Evolutionary conservation across 2,113 vertebrate species (phyloP), one percentile per base, ranked within the genome.

Genomic region (Platysternon megacephalum): DNA sequence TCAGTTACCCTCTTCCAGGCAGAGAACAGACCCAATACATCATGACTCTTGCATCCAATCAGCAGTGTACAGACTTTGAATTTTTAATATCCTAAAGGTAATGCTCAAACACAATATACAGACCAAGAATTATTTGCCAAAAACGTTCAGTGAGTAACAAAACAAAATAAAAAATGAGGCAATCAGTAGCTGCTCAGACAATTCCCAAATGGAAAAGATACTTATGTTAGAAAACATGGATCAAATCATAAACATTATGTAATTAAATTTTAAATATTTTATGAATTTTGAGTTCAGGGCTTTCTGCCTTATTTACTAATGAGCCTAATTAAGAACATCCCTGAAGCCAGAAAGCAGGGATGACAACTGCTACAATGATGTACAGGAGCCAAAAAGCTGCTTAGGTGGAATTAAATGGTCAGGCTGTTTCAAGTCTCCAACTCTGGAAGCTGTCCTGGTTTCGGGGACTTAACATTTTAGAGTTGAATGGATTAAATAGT

Each of bases 251-350:
- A 82, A 74, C 85, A 21, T 85, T 85, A 46, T 76, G 14, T 87
- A 83, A 91, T 87, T 22, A 80, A 91, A 17, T 93, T 88, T 90
- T 84, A 91, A 91, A 88, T 56, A 88, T 51, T 89, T 84, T 21
- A n/a, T 85, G 84, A 86, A 84, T 90, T 82, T 84, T 35, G 19
- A 91, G 56, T 94, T 95, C 52, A 46, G 82, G 88, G 49, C 58
- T 78, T 91, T 91, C 83, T 84, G 58, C 28, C 35, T 79, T 94
- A 86, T 84, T 95, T 95, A 91, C 72, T 82, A 89, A 94, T 84
- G 29, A 94, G 39, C 35, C 53, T 91, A 89, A 86, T 95, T 93
- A 93, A 84, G 87, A 97, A 91, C 56, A 94, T 91, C 2, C 78
- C 72, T 56, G 58, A 85, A 91, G 56, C 52, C 65, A 90, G 52